Percentiles rank a stretch among this genome's conserved stretches.
Conservation (phyloP, 2,888 invertebrate species). For the Chalcis sispes region DNA sequence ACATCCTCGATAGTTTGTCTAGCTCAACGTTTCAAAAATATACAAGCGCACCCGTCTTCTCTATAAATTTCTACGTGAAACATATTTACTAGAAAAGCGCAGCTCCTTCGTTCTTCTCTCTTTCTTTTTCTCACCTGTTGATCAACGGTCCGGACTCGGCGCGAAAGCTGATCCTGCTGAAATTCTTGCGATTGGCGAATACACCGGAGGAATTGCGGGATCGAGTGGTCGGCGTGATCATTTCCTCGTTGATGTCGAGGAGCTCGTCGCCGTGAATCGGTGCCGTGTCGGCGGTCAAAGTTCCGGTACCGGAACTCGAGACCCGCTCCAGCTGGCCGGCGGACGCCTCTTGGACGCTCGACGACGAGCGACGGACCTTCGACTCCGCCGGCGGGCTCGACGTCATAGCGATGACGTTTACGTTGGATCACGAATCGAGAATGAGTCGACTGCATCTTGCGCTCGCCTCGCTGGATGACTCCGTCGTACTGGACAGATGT, state of each 20-base stretch:
- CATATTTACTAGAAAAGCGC: too few relatives aligned
- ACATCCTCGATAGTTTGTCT: too few relatives aligned
- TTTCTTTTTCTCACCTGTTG: constrained; percentile 63
- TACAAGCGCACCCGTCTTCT: too few relatives aligned
- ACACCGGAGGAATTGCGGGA: constrained; percentile 27
- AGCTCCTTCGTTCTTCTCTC: neutral
- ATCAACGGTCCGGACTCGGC: constrained; percentile 68
- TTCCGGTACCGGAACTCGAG: constrained; percentile 41
- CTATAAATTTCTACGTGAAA: too few relatives aligned
- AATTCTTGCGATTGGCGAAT: constrained; percentile 63
- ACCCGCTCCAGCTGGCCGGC: constrained; percentile 33
- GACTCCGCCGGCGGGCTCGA: neutral
- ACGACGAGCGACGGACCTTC: neutral
- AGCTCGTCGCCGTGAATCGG: neutral
- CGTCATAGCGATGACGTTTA: neutral
- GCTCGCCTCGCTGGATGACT: too few relatives aligned
- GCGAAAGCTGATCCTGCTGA: constrained; percentile 69
- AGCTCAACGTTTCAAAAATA: too few relatives aligned
- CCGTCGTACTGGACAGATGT: too few relatives aligned
- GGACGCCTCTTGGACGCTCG: constrained; percentile 25
- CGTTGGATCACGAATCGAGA: too few relatives aligned
- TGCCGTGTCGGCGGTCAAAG: constrained; percentile 8
- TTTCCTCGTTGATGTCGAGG: neutral
- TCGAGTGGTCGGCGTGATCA: neutral
- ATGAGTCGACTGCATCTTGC: too few relatives aligned